Conservation (phyloP, 2,797 vertebrate genomes). For the Hyperoplus lanceolatus region DNA sequence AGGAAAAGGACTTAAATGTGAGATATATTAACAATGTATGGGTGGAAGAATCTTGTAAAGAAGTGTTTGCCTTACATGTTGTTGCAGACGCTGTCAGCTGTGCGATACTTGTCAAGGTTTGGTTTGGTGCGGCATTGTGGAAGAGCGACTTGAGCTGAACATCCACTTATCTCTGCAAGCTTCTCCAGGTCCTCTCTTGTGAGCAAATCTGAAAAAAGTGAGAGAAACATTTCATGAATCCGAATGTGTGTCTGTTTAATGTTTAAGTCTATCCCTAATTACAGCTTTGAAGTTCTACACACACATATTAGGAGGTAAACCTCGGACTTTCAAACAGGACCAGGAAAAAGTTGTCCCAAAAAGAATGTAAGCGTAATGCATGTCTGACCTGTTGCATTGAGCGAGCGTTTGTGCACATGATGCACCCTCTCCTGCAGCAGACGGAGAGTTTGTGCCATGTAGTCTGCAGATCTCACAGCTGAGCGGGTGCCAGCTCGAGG, state of each 20-base stretch:
- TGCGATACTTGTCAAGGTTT: slow-evolving; percentile 83
- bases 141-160: slow-evolving; percentile 71
- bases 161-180: slow-evolving; percentile 86
- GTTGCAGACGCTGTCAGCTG: slow-evolving; percentile 90
- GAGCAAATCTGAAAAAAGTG: slow-evolving; percentile 85
- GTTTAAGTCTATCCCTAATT: background rate
- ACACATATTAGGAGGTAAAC: slow-evolving; percentile 4
- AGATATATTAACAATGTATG: too few species aligned
- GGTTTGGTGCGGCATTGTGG: slow-evolving; percentile 69
- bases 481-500: slow-evolving; percentile 83
- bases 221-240: background rate
- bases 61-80: slow-evolving; percentile 84
- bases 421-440: slow-evolving; percentile 86
- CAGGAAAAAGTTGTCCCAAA: slow-evolving; percentile 7
- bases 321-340: background rate
- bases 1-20: too few species aligned
- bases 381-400: slow-evolving; percentile 89
- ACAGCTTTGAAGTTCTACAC: background rate
- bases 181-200: slow-evolving; percentile 75
- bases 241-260: background rate
- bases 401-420: slow-evolving; percentile 80
- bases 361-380: background rate
- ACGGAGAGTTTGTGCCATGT: slow-evolving; percentile 86
- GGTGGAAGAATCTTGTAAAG: background rate
- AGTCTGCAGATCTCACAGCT: slow-evolving; percentile 88